Conservation (phyloP, 2,113 vertebrate genomes). For the Camelus dromedarius region DNA sequence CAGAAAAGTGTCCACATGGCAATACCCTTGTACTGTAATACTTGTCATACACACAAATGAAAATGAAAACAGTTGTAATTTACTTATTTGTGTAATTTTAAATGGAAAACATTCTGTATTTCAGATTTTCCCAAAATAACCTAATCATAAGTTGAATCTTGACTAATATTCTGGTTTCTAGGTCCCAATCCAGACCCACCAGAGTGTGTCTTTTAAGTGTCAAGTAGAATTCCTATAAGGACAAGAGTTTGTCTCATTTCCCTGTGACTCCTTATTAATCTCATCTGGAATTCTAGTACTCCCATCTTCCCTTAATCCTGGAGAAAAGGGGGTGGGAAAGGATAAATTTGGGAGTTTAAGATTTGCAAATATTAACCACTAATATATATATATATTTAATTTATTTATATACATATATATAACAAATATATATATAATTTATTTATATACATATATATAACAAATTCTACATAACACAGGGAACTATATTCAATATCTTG, state of each 20-base stretch:
- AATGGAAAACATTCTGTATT: not conserved
- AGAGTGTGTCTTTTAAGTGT: not conserved
- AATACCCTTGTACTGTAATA: not conserved
- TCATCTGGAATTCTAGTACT: not conserved
- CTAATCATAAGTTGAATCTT: not conserved
- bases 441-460: too few species aligned
- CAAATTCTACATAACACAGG: too few species aligned
- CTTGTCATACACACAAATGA: not conserved
- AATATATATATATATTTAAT: too few species aligned
- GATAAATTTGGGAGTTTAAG: too few species aligned
- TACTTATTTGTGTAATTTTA: not conserved
- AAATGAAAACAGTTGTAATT: not conserved
- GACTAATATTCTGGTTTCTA: not conserved
- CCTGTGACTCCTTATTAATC: not conserved
- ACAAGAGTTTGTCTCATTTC: not conserved
- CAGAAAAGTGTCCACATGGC: not conserved
- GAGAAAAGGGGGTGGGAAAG: too few species aligned
- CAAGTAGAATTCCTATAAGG: not conserved
- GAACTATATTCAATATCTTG: too few species aligned
- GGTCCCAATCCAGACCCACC: not conserved
- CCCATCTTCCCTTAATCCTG: not conserved
- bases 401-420: too few species aligned
- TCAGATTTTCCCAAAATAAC: not conserved
- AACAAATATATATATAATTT: too few species aligned
- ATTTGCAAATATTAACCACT: too few species aligned